Base-by-base conservation (phyloP, 2,888 invertebrate species). In the Macaria liturata region DNA sequence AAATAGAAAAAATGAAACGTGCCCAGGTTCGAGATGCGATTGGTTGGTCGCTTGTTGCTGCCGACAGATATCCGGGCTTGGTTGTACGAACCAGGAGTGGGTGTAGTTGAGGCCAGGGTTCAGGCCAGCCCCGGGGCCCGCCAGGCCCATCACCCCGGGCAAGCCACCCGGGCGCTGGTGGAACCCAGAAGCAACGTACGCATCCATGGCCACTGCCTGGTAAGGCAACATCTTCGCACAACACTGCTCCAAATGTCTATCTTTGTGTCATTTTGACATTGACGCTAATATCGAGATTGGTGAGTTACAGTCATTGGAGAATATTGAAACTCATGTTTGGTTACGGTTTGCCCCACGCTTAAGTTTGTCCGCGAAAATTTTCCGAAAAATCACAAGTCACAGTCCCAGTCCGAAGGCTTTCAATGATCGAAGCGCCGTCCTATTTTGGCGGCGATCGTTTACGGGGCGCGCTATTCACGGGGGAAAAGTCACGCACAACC, bases 71-170 rank as follows among this genome's bases (percentile, higher is more conserved):
- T 97, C 97, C 95, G 96, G 96, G 93, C 96, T 95, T 92, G 94
- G 89, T 92, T 92, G 95, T 93, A 97, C 97, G 95, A 97, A 96
- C 97, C 97, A 97, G 93, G 97, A 97, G 94, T 97, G 97, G 86
- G 97, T 96, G 94, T 97, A 97, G 89, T 91, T 85, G 76, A 93
- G 82, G 76, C 88, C 89, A 49, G 90, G 90, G 75, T 90, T 91
- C 74, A 91, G 87, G 57, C 87, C 89, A 42, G 89, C 80, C 82
- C 91, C 91, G 3, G 91, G 90, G 61, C 91, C 91, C 6, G 91
- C 88, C 81, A 94, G 93, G 70, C 94, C 94, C 88, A 94, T 89
- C 73, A 91, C 91, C 70, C 91, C 92, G 56, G 92, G 91, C 77
- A 91, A 80, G 69, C 93, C 92, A 60, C 89, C 88, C 51, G 88